These are phyloP conservation scores for Shargacucullia verbasci DNA, from an alignment of 2,888 invertebrate genomes.

Conservation along the genomic window DNA sequence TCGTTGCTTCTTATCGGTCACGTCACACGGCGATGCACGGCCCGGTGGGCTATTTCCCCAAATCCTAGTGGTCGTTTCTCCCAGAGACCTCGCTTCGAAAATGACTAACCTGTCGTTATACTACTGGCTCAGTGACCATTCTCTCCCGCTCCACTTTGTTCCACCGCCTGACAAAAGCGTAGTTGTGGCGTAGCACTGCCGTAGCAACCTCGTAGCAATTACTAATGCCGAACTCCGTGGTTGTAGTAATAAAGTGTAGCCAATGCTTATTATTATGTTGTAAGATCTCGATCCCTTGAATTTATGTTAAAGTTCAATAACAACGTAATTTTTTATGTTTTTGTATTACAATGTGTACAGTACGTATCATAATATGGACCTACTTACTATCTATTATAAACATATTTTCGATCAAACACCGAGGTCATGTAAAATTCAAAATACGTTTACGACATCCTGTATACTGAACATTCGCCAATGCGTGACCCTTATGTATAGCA, in stretches of 20 bases:
- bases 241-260: constrained; percentile 19
- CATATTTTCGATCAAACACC: too few species aligned
- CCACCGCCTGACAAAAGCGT: constrained; percentile 48
- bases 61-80: constrained; percentile 73
- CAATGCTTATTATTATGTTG: constrained; percentile 8
- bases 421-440: background rate
- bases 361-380: too few species aligned
- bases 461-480: constrained; percentile 33
- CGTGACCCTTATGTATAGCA: constrained; percentile 51
- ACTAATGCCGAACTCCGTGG: too few species aligned
- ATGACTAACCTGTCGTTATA: constrained; percentile 59
- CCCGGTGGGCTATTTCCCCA: constrained; percentile 76
- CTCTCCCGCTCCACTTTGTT: constrained; percentile 53
- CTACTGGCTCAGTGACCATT: constrained; percentile 73
- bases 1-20: background rate
- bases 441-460: background rate
- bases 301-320: constrained; percentile 20
- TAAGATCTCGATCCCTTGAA: constrained; percentile 11
- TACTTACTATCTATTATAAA: too few species aligned
- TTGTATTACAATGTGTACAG: constrained; percentile 1
- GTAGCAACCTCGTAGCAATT: constrained; percentile 52
- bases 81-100: constrained; percentile 73
- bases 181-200: constrained; percentile 57
- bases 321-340: constrained; percentile 1
- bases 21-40: constrained; percentile 37